Conservation (phyloP, 2,888 invertebrate genomes). For the Polyploca ridens region DNA sequence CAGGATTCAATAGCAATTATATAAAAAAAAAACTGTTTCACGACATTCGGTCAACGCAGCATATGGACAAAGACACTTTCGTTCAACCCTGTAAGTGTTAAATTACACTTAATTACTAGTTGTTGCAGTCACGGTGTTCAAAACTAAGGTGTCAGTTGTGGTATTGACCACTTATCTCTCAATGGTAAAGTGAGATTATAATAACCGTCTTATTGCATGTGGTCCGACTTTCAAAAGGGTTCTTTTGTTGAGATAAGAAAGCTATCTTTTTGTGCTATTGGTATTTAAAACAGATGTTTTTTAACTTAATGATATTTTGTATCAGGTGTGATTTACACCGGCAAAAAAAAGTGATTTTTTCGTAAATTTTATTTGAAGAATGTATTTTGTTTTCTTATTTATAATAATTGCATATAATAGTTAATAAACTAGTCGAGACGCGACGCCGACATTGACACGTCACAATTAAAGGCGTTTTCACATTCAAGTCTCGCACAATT, state of each 20-base stretch:
- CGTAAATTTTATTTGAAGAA: neutral
- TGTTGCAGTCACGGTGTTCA: slow-evolving; percentile 68
- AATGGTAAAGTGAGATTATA: slow-evolving; percentile 50
- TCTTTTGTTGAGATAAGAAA: slow-evolving; percentile 58
- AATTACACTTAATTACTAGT: slow-evolving; percentile 74
- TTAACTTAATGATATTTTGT: neutral
- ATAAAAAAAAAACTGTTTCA: slow-evolving; percentile 41
- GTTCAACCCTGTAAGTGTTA: slow-evolving; percentile 62
- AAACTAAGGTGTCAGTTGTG: slow-evolving; percentile 74
- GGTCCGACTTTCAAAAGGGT: slow-evolving; percentile 56
- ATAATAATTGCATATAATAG: slow-evolving; percentile 26
- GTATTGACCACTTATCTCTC: slow-evolving; percentile 75
- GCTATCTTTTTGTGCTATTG: slow-evolving; percentile 30
- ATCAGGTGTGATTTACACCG: slow-evolving; percentile 9
- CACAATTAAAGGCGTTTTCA: slow-evolving; percentile 73
- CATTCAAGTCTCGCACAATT: slow-evolving; percentile 70
- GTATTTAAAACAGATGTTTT: slow-evolving; percentile 7
- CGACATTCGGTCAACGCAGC: slow-evolving; percentile 53
- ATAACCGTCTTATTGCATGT: slow-evolving; percentile 49
- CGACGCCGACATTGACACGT: slow-evolving; percentile 56
- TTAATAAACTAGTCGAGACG: slow-evolving; percentile 35
- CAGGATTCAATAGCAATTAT: slow-evolving; percentile 12
- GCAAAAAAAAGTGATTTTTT: neutral
- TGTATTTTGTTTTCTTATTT: neutral
- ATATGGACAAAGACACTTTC: slow-evolving; percentile 75